Evolutionary conservation across 2,888 invertebrate species (phyloP).

Genomic region (Brenthis daphne): DNA sequence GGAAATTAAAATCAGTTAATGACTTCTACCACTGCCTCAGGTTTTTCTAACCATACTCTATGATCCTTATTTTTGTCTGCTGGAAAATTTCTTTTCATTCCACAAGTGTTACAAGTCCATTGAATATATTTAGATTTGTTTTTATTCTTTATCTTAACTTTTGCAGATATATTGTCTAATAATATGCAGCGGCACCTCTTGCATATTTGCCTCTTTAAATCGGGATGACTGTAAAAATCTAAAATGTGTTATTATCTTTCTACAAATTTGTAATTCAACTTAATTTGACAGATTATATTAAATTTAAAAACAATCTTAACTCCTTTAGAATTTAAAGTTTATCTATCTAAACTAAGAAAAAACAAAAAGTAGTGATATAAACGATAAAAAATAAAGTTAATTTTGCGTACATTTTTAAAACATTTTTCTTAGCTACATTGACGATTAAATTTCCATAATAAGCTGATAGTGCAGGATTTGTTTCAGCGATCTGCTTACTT

Average conservation of each 20-base stretch:
- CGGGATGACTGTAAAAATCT: slow-evolving; percentile 72
- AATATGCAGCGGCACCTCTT: slow-evolving; percentile 81
- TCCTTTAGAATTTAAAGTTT: no score
- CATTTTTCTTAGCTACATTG: slow-evolving; percentile 82
- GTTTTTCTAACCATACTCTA: slow-evolving; percentile 78
- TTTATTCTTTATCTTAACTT: slow-evolving; percentile 72
- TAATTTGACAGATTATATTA: no score
- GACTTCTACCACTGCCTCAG: slow-evolving; percentile 75
- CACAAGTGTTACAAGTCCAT: slow-evolving; percentile 74
- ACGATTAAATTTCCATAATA: slow-evolving; percentile 81
- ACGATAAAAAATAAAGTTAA: neutral
- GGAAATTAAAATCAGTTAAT: slow-evolving; percentile 45
- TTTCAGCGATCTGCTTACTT: slow-evolving; percentile 69
- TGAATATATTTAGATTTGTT: slow-evolving; percentile 64
- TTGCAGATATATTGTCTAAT: slow-evolving; percentile 76
- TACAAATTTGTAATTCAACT: no score
- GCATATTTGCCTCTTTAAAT: slow-evolving; percentile 82
- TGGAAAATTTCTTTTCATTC: slow-evolving; percentile 52
- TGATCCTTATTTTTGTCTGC: slow-evolving; percentile 60
- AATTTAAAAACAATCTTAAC: no score
- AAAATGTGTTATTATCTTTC: no score
- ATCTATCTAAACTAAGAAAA: no score
- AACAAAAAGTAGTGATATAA: neutral
- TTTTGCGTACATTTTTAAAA: slow-evolving; percentile 72
- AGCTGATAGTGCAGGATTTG: slow-evolving; percentile 70